A percentile compares a stretch with the other conserved stretches of the same genome.
Evolutionary conservation across 2,113 vertebrate genomes (phyloP).

Genomic region (Passer montanus): DNA sequence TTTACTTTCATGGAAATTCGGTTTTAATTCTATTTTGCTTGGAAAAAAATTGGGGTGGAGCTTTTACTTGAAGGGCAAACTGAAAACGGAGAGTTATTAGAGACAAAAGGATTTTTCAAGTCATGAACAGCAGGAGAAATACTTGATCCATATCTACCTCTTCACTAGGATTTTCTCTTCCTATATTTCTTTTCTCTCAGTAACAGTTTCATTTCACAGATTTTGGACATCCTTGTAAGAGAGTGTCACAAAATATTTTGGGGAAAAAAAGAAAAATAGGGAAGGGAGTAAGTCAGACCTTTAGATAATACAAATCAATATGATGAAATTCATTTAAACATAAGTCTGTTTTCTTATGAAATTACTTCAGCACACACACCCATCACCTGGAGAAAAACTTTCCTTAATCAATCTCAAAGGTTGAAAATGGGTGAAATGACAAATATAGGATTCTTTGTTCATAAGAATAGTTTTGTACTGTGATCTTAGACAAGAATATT

Average conservation of each 20-base stretch:
- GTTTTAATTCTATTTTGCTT: background rate
- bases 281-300: background rate
- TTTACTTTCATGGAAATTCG: background rate
- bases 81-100: background rate
- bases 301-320: background rate
- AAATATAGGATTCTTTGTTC: background rate
- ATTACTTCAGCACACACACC: background rate
- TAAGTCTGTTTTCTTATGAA: background rate
- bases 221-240: background rate
- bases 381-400: background rate
- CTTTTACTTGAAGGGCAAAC: background rate
- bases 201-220: background rate
- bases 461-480: background rate
- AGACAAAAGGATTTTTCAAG: background rate
- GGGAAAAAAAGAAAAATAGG: rapidly evolving
- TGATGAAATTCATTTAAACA: background rate
- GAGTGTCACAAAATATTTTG: background rate
- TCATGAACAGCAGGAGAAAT: background rate
- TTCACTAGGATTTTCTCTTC: background rate
- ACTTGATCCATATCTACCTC: background rate
- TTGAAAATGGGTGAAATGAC: background rate
- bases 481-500: background rate
- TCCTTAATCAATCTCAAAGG: background rate
- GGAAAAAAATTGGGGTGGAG: background rate
- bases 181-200: background rate